A percentile compares a stretch with the other conserved stretches of the same genome.
Conservation (phyloP, 2,797 vertebrate genomes). For the Spizella passerina region DNA sequence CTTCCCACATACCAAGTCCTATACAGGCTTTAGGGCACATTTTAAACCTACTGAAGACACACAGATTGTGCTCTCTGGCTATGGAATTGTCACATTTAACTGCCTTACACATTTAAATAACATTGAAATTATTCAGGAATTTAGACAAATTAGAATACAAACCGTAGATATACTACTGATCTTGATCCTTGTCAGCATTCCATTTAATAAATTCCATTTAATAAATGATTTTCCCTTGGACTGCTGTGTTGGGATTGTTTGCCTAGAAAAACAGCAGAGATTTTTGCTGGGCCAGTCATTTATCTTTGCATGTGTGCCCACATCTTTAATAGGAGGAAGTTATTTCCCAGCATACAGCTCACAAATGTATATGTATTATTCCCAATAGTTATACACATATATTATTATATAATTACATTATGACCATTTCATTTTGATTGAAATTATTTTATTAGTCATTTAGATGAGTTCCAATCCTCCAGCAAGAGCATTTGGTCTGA, state of each 20-base stretch:
- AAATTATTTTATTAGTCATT: background rate
- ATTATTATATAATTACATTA: background rate
- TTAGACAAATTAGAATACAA: slow-evolving; percentile 27
- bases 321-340: background rate
- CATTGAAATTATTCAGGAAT: slow-evolving; percentile 3
- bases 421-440: background rate
- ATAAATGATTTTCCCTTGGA: background rate
- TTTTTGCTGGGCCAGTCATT: background rate
- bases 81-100: background rate
- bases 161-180: background rate
- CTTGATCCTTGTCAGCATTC: background rate
- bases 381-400: background rate
- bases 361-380: background rate
- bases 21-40: background rate
- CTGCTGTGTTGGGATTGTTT: background rate
- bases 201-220: background rate
- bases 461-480: background rate
- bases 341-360: background rate
- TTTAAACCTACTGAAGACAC: background rate
- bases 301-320: background rate
- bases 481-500: background rate
- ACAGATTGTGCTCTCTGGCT: background rate
- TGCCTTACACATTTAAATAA: background rate
- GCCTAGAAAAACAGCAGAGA: background rate
- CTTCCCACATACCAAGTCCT: background rate